These are phyloP conservation scores for Nomada ferruginata DNA, from an alignment of 2,888 invertebrate genomes.

Conservation along the genomic window DNA sequence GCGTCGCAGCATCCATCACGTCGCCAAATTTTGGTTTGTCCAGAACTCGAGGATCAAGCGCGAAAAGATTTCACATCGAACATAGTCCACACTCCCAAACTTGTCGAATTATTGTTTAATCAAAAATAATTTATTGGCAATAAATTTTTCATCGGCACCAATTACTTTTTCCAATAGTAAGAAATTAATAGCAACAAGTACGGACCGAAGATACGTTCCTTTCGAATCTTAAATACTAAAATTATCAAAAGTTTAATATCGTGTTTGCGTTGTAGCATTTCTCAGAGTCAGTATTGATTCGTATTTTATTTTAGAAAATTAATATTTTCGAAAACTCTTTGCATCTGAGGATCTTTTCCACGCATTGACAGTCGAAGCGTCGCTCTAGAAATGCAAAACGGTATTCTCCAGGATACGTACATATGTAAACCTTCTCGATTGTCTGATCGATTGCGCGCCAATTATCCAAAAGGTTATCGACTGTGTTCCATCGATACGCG, in stretches of 20 bases:
- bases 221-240: too few species aligned
- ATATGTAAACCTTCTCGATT: constrained; percentile 58
- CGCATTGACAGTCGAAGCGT: constrained; percentile 32
- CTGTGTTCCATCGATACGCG: constrained; percentile 39
- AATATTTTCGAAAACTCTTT: too few species aligned
- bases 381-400: constrained; percentile 9
- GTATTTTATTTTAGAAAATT: too few species aligned
- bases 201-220: too few species aligned
- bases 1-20: constrained; percentile 43
- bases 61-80: constrained; percentile 17
- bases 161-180: too few species aligned
- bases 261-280: too few species aligned
- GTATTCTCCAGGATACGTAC: constrained; percentile 23
- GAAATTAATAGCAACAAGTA: too few species aligned
- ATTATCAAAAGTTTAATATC: too few species aligned
- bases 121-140: too few species aligned
- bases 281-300: too few species aligned
- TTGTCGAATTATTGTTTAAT: background rate
- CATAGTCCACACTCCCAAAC: background rate
- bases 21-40: constrained; percentile 9
- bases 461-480: constrained; percentile 29
- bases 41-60: constrained; percentile 37
- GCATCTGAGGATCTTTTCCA: background rate
- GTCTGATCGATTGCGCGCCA: constrained; percentile 55
- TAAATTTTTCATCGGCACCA: too few species aligned